Evolutionary conservation across 2,888 invertebrate species (phyloP).

Genomic region (Tenthredo livida): DNA sequence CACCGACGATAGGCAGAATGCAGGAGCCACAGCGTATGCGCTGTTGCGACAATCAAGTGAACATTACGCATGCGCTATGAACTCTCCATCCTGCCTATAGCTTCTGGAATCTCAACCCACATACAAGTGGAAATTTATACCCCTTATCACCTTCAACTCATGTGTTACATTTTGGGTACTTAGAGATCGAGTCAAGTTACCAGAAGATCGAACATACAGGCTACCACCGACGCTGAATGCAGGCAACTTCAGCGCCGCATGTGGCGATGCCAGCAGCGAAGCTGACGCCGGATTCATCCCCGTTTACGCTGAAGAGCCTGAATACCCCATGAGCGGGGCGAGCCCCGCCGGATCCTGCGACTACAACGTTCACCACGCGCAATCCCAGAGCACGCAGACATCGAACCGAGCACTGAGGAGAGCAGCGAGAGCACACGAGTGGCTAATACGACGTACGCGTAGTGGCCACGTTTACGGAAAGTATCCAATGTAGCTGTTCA

Average conservation of each 20-base stretch:
- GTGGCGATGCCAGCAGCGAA: conserved; percentile 11
- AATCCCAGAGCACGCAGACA: conserved; percentile 64
- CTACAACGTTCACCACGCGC: conserved; percentile 53
- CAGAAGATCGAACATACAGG: conserved; percentile 57
- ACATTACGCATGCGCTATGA: no score
- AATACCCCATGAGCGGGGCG: not conserved
- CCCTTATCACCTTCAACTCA: not conserved
- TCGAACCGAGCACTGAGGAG: conserved; percentile 55
- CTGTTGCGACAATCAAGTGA: no score
- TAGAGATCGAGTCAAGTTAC: conserved; percentile 55
- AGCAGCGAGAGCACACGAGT: conserved; percentile 55
- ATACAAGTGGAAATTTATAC: not conserved
- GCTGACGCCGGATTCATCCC: conserved; percentile 19
- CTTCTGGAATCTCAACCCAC: no score
- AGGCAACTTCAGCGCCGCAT: conserved; percentile 46
- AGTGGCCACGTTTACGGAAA: conserved; percentile 70
- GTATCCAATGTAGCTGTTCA: conserved; percentile 62
- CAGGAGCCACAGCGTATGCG: no score
- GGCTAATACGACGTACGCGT: conserved; percentile 68
- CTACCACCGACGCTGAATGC: not conserved
- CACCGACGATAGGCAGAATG: no score
- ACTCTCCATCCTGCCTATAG: no score
- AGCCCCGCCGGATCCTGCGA: conserved; percentile 12
- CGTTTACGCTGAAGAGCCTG: not conserved
- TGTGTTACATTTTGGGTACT: not conserved